These are phyloP conservation scores for Calliphora vicina DNA, from an alignment of 1,140 invertebrate genomes.

Conservation along the genomic window DNA sequence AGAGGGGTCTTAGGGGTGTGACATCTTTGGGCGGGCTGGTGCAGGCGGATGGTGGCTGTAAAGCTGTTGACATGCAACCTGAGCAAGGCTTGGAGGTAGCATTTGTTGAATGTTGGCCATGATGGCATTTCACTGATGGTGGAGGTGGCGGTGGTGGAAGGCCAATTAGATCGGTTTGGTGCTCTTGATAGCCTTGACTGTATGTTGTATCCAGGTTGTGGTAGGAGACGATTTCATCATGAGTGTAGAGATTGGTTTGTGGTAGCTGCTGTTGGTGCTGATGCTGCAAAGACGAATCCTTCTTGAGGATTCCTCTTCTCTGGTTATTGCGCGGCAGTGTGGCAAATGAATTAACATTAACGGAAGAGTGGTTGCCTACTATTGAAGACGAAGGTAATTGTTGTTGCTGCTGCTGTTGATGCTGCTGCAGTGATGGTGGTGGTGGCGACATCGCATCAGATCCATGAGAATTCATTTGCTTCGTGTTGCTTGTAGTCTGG, in stretches of 20 bases:
- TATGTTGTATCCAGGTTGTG: conserved; percentile 57
- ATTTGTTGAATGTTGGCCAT: conserved; percentile 30
- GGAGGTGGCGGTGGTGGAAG: conserved; percentile 53
- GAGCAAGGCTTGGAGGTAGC: conserved; percentile 50
- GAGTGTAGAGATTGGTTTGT: conserved; percentile 53
- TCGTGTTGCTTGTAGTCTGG: background rate
- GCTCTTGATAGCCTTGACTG: conserved; percentile 45
- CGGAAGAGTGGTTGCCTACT: conserved; percentile 26
- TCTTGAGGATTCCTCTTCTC: conserved; percentile 58
- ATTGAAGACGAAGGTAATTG: conserved; percentile 35
- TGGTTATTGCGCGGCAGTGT: conserved; percentile 68
- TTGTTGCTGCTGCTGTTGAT: conserved; percentile 38
- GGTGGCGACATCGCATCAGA: conserved; percentile 49
- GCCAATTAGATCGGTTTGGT: conserved; percentile 47
- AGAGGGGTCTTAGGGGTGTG: conserved; percentile 50
- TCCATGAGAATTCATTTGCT: conserved; percentile 29
- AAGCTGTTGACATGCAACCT: conserved; percentile 63
- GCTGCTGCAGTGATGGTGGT: conserved; percentile 41
- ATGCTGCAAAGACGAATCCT: conserved; percentile 52
- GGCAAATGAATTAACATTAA: conserved; percentile 68
- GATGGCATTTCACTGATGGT: conserved; percentile 42
- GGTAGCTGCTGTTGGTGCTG: conserved; percentile 41
- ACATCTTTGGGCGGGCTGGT: conserved; percentile 53
- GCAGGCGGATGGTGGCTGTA: conserved; percentile 63
- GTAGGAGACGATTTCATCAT: conserved; percentile 61